phyloP scores from a whole-genome alignment of 23 tunicate species.

The Ascidia mentula region DNA sequence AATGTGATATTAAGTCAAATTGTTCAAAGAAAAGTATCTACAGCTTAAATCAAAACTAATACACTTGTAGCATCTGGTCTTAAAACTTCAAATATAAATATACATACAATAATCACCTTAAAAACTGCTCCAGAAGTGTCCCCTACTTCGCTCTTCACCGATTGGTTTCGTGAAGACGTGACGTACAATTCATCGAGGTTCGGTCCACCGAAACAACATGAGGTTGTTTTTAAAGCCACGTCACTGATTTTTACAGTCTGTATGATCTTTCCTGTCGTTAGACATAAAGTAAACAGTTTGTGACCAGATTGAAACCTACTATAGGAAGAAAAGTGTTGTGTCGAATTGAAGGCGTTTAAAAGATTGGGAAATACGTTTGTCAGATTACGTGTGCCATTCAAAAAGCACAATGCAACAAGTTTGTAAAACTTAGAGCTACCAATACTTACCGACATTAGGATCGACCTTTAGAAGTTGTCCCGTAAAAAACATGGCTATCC shows the following conservation, averaged over 20 bases:
- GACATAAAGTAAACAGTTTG: no score
- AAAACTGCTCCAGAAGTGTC: background rate
- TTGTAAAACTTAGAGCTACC: background rate
- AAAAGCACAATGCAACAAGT: no score
- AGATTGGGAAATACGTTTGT: no score
- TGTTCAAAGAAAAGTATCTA: no score
- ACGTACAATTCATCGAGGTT: conserved; percentile 88
- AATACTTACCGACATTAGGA: conserved; percentile 43
- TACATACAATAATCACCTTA: background rate
- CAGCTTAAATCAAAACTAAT: no score
- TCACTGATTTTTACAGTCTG: conserved; percentile 65
- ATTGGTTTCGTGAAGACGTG: conserved; percentile 61
- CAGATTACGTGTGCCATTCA: no score
- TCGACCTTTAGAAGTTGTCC: conserved; percentile 69
- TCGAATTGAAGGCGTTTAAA: no score
- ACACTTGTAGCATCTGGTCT: no score
- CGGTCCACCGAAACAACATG: conserved; percentile 92
- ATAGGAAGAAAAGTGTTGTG: no score
- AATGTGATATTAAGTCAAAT: no score
- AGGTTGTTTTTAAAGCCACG: conserved; percentile 71
- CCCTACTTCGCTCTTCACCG: conserved; percentile 6
- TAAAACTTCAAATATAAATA: no score
- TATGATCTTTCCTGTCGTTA: conserved; percentile 56
- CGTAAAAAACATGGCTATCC: conserved; percentile 84
- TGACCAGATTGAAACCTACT: no score